phyloP scores from a whole-genome alignment of 2,888 invertebrate species.

The Copidosoma aretas region DNA sequence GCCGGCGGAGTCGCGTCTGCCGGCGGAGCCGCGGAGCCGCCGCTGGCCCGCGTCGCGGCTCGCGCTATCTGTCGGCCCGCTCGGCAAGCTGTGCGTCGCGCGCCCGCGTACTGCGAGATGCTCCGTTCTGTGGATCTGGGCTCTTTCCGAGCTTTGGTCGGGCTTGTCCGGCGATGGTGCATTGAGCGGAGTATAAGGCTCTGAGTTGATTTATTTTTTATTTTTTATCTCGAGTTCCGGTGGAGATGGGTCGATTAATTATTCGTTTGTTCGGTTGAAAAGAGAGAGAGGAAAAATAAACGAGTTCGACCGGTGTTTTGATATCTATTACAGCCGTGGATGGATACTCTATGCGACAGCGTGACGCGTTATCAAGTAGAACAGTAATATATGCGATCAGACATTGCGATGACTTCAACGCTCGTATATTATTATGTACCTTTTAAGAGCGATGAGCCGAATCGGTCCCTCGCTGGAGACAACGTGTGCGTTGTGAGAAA shows the following conservation, averaged over 20 bases:
- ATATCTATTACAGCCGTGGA: not conserved
- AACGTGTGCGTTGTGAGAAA: too few relatives aligned
- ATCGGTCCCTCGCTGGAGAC: not conserved
- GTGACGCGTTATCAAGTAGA: constrained; percentile 7
- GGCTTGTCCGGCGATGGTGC: too few relatives aligned
- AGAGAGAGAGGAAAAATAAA: too few relatives aligned
- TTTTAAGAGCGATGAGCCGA: not conserved
- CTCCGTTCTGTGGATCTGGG: too few relatives aligned
- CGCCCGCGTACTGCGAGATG: too few relatives aligned
- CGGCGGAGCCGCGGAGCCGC: constrained; percentile 47
- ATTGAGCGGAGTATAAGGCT: too few relatives aligned
- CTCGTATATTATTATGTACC: too few relatives aligned
- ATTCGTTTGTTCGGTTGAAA: too few relatives aligned
- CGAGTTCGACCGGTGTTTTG: too few relatives aligned
- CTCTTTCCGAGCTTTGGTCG: constrained; percentile 22
- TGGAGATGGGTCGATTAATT: too few relatives aligned
- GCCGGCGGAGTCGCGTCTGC: not conserved
- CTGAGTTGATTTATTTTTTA: not conserved
- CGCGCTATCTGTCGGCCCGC: constrained; percentile 67
- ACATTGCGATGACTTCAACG: constrained; percentile 22
- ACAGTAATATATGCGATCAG: constrained; percentile 30
- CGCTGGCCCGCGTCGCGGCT: constrained; percentile 62
- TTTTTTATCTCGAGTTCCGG: not conserved
- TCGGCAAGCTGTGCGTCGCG: constrained; percentile 46
- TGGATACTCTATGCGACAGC: not conserved